Evolutionary conservation across 2,113 vertebrate genomes (phyloP).

Genomic region (Prochilodus magdalenae): DNA sequence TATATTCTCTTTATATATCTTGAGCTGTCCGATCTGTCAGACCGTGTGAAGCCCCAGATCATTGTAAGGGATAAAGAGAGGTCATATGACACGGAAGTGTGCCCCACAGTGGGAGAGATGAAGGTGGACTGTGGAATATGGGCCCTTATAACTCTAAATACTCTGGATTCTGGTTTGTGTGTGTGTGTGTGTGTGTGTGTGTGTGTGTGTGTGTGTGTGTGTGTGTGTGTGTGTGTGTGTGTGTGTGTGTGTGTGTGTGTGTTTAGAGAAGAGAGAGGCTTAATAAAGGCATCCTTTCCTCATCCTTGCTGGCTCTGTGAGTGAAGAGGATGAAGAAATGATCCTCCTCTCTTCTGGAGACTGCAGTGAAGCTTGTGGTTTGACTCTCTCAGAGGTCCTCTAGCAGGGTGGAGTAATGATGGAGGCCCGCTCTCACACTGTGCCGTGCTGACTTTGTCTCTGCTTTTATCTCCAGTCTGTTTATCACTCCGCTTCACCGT

Average conservation of each 20-base stretch:
- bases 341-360: not conserved
- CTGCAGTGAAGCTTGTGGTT: not conserved
- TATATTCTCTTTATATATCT: no score
- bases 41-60: no score
- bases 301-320: not conserved
- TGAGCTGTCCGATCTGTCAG: no score
- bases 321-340: not conserved
- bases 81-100: no score
- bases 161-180: no score
- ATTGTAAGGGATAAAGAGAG: no score
- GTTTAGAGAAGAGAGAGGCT: not conserved
- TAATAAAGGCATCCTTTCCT: not conserved
- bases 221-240: slow-evolving; percentile 54
- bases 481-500: not conserved
- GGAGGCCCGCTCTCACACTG: not conserved
- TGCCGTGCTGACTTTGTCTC: not conserved
- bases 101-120: no score
- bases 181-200: slow-evolving; percentile 55
- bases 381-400: not conserved
- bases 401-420: no score
- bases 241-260: slow-evolving; percentile 57
- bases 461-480: not conserved
- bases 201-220: slow-evolving; percentile 19
- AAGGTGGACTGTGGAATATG: no score
- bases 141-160: not conserved